Percentiles rank a stretch among this genome's conserved stretches.
Evolutionary conservation across 2,797 vertebrate species (phyloP).

Genomic region (Nyctibius grandis): DNA sequence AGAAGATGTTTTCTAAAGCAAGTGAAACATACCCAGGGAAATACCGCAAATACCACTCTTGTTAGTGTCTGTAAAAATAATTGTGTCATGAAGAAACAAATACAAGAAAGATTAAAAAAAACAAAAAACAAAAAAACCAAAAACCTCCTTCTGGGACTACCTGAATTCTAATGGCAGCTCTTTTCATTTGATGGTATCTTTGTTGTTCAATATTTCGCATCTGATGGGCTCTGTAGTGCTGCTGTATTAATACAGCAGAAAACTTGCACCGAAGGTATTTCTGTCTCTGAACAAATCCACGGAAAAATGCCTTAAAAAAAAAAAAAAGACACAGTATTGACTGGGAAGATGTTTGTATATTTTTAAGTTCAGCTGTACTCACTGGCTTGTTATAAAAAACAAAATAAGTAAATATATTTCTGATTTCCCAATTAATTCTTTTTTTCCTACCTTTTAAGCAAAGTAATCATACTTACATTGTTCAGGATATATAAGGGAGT

Average conservation of each 20-base stretch:
- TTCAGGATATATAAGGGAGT: not conserved
- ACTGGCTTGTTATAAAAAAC: not conserved
- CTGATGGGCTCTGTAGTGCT: constrained; percentile 52
- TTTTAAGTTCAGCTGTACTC: not conserved
- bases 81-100: not conserved
- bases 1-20: not conserved
- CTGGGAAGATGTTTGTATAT: not conserved
- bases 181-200: not conserved
- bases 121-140: no score
- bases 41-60: not conserved
- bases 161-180: constrained; percentile 65
- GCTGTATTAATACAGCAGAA: constrained; percentile 61
- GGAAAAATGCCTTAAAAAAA: constrained; percentile 64
- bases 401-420: not conserved
- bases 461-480: not conserved
- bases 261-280: constrained; percentile 49
- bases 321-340: not conserved
- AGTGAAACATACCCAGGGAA: not conserved
- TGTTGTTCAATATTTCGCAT: constrained; percentile 44
- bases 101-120: not conserved
- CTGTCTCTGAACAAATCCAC: constrained; percentile 53
- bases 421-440: not conserved
- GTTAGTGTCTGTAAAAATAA: not conserved
- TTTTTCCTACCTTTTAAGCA: not conserved
- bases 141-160: not conserved